Evolutionary conservation across 64 coral and sea anemone genomes (phyloP).

Genomic region (Montipora efflorescens): DNA sequence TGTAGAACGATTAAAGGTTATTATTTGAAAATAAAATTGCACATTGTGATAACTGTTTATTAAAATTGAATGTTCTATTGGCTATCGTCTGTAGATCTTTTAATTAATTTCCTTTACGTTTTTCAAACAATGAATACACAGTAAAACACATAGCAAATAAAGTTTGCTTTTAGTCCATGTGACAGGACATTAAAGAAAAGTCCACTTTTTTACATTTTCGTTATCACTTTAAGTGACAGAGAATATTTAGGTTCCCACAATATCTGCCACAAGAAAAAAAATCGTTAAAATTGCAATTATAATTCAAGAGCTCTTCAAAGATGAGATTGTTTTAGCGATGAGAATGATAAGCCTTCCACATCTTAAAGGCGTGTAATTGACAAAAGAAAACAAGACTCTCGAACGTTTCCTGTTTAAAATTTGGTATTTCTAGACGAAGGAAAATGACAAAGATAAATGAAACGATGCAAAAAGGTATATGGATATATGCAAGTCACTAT

Average conservation of each 20-base stretch:
- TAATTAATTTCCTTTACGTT: background rate
- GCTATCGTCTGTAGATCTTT: background rate
- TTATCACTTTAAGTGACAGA: background rate
- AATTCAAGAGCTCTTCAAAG: background rate
- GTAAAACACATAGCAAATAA: background rate
- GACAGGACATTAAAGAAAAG: background rate
- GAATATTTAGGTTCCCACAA: background rate
- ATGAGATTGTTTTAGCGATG: background rate
- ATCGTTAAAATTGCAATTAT: background rate
- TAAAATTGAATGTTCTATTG: background rate
- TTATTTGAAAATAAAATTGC: background rate
- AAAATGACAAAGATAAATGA: too few species aligned
- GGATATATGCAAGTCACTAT: too few species aligned
- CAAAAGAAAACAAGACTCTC: too few species aligned
- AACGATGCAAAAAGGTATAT: too few species aligned
- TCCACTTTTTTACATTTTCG: background rate
- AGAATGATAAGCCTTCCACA: background rate
- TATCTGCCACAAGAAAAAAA: background rate
- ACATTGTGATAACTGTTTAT: background rate
- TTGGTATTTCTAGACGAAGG: too few species aligned
- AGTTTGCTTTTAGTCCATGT: background rate
- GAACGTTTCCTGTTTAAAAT: too few species aligned
- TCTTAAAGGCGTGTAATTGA: too few species aligned
- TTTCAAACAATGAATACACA: background rate
- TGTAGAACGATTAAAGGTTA: background rate